A percentile compares a stretch with the other conserved stretches of the same genome.
Conservation (phyloP, 2,113 vertebrate genomes). For the Myrmecophaga tridactyla region DNA sequence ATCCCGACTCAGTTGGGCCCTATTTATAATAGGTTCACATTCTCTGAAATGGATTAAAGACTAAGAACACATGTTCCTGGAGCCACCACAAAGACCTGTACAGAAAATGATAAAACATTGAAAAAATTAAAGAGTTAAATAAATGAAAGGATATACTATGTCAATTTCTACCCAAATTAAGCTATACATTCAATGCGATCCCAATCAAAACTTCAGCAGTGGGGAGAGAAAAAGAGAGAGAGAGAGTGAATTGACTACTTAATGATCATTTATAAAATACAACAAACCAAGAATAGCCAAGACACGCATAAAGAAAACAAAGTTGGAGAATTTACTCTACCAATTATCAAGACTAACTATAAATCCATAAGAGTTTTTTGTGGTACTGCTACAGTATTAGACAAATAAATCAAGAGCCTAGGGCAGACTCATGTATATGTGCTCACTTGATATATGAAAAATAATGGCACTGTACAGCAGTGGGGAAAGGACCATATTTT, state of each 20-base stretch:
- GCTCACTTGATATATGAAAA: slow-evolving; percentile 28
- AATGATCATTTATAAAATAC: neutral
- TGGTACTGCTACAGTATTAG: neutral
- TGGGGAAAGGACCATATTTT: neutral
- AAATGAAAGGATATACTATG: neutral
- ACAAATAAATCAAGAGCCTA: neutral
- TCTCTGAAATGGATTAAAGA: no score
- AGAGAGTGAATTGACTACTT: neutral
- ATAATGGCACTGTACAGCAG: neutral
- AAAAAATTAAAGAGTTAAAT: slow-evolving; percentile 3
- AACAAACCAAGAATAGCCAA: neutral
- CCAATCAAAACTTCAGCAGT: neutral
- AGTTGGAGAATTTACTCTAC: neutral
- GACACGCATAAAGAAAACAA: neutral
- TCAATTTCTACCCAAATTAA: slow-evolving; percentile 1
- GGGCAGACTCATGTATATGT: neutral
- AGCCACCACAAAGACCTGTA: neutral
- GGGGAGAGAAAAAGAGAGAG: no score
- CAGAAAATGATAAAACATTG: neutral
- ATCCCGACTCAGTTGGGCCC: no score
- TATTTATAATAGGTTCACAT: no score
- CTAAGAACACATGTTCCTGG: no score
- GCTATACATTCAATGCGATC: neutral
- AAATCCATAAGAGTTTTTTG: neutral
- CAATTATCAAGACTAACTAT: neutral